Base-by-base conservation (phyloP, 2,888 invertebrate species). In the Willowsia nigromaculata region DNA sequence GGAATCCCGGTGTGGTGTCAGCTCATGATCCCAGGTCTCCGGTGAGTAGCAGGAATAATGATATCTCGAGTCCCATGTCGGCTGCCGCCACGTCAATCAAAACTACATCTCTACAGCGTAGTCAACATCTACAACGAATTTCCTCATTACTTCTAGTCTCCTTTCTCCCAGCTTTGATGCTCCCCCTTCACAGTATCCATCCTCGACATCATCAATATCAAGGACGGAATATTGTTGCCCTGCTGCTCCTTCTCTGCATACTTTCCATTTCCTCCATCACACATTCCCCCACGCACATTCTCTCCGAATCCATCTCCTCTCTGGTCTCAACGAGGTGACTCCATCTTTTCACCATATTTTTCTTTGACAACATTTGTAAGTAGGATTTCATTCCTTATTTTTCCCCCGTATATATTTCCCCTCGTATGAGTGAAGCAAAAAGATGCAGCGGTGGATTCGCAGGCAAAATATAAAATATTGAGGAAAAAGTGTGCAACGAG, bases 1-100 rank as follows among this genome's bases (percentile, higher is more conserved):
- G 89, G 74, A 87, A 90, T 90, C 88, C 89, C 88, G 43, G 47
- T 78, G 89, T 90, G 82, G 85, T 90, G 81, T 90, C 91, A 62
- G 82, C 90, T 74, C 90, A 88, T 85, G 91, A 92, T 89, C 88
- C 90, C 50, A 90, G 90, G 84, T 90, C 90, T 87, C 90, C 89
- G 82, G 85, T 91, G 85, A 85, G 43, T 71, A 88, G 83, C 81
- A 89, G 90, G 40, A 84, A 91, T n/a, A n/a, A n/a, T 82, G 91
- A 85, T 87, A 88, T 88, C 88, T 90, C 90, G 33, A 62, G 62
- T 56, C 82, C 91, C 68, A 86, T 88, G 80, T 84, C 90, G 80
- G 71, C 82, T 65, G 65, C 89, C 40, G 76, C 86, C 47, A 25
- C 84, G 74, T 80, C 80, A 80, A 78, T 80, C 78, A 86, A 65